Base-by-base conservation (phyloP, 2,888 invertebrate genomes). In the Drosophila lutescens region DNA sequence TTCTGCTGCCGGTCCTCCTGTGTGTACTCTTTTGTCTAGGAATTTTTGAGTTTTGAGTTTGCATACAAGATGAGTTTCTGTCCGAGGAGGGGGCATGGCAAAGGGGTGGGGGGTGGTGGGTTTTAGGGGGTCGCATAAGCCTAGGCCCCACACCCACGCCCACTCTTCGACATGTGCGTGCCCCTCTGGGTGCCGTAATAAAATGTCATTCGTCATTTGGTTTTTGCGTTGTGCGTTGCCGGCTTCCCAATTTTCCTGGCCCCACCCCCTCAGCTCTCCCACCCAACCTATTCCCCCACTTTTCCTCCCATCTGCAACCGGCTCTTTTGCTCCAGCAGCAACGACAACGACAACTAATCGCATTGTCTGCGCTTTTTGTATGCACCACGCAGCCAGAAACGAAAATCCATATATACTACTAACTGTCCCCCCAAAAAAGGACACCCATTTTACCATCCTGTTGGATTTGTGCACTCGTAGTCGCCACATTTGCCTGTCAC, bases 181-280 rank as follows among this genome's bases (percentile, higher is more conserved):
- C 67, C 80, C 85, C 89, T 82, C 82, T 65, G 80, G 85, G 88
- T 86, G 89, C 89, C 88, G 83, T 86, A 87, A 89, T 89, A 89
- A 89, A 86, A 86, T 86, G 89, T 89, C 85, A 86, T 86, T 89
- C 89, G 85, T 89, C 85, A 86, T 86, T 89, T 89, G 83, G 88
- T 89, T 84, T 85, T 89, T 87, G 84, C 88, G 79, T 70, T 87
- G 81, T 80, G 84, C 69, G 76, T 75, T 77, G 73, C 77, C 67
- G 55, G 43, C 65, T 50, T 62, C 53, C 56, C 51, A 57, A 61
- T 62, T 56, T 61, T 60, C 36, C 55, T 38, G 17, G 44, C 40
- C 26, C 26, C 34, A 2, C 4, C 44, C 12, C 47, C 34, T 13
- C n/a, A 4, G 1, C 40, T 17, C 13, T 12, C 5, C 1, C 23